These are phyloP conservation scores for Chelidonichthys spinosus DNA, from an alignment of 2,797 vertebrate genomes.

Conservation along the genomic window DNA sequence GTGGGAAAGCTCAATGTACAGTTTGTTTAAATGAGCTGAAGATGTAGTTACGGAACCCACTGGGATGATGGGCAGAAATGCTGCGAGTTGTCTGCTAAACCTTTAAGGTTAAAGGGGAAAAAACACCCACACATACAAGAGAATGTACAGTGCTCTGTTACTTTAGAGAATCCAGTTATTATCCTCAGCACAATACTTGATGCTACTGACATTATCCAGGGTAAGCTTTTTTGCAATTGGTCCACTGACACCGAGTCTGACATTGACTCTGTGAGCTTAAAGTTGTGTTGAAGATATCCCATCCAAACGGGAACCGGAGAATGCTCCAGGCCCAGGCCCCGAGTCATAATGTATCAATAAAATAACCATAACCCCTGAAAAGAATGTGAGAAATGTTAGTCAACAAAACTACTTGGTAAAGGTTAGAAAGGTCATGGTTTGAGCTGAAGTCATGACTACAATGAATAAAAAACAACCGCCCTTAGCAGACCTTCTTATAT, in stretches of 20 bases:
- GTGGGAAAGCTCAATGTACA: slow-evolving; percentile 9
- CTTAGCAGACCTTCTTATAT: too few relatives aligned
- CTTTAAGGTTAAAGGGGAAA: slow-evolving; percentile 19
- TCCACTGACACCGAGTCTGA: neutral
- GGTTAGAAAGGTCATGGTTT: too few relatives aligned
- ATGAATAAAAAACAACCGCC: too few relatives aligned
- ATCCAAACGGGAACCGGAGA: neutral
- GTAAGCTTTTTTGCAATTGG: neutral
- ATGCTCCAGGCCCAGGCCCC: neutral
- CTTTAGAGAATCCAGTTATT: neutral
- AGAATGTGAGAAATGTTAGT: too few relatives aligned
- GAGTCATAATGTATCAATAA: neutral
- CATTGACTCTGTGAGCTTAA: neutral
- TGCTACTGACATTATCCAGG: neutral
- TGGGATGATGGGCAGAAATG: slow-evolving; percentile 17
- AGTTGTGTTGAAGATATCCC: neutral
- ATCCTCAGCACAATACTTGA: neutral
- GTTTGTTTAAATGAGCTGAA: slow-evolving; percentile 36
- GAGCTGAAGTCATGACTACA: too few relatives aligned
- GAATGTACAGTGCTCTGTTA: slow-evolving; percentile 1
- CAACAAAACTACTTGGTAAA: too few relatives aligned
- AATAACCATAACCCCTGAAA: neutral
- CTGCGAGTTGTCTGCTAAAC: slow-evolving; percentile 13
- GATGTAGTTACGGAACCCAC: slow-evolving; percentile 35
- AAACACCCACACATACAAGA: slow-evolving; percentile 16